Evolutionary conservation across 2,797 vertebrate species (phyloP), one percentile per base, ranked within the genome.

Genomic region (Yasuhikotakia modesta): DNA sequence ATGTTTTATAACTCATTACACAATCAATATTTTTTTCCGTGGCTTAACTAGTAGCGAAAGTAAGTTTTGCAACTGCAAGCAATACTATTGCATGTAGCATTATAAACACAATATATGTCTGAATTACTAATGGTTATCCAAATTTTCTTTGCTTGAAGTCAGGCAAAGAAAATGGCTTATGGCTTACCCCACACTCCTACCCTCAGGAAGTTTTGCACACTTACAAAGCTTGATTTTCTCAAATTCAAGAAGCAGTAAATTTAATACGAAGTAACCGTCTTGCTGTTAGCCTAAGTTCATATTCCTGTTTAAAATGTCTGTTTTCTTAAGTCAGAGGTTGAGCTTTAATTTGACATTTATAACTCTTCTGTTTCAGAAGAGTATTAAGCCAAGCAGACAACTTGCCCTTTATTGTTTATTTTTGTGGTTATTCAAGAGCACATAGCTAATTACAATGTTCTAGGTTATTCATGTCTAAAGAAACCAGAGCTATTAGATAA

Each of bases 401-500:
- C 21, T 6, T 39, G 72, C 64, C 57, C 24, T 84, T 79, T 81
- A 76, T 83, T 80, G 45, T 70, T 45, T 67, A 77, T 85, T 61
- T 57, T 1, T 46, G 24, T 82, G 58, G 57, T 85, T 87, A 83
- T 82, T 83, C 70, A 82, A 79, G 84, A 84, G 83, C 86, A 85
- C 84, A 88, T 87, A 87, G 82, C 81, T 89, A 86, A 90, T 91
- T 89, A 80, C 66, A 83, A 57, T 50, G 78, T 80, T 79, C 24
- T 30, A 63, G 60, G 60, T 63, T 35, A 32, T 35, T 17, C 14
- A 5, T 35, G 60, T n/a, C 60, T 35, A 76, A 76, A 85, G 48
- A 5, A 1, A 43, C 57, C 61, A 10, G n/a, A 60, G 57, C 85
- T 79, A 69, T 88, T 88, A 86, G 81, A 78, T 82, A 74, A 87